These are phyloP conservation scores for Campoplex capitator DNA, from an alignment of 2,888 invertebrate genomes.

Conservation along the genomic window DNA sequence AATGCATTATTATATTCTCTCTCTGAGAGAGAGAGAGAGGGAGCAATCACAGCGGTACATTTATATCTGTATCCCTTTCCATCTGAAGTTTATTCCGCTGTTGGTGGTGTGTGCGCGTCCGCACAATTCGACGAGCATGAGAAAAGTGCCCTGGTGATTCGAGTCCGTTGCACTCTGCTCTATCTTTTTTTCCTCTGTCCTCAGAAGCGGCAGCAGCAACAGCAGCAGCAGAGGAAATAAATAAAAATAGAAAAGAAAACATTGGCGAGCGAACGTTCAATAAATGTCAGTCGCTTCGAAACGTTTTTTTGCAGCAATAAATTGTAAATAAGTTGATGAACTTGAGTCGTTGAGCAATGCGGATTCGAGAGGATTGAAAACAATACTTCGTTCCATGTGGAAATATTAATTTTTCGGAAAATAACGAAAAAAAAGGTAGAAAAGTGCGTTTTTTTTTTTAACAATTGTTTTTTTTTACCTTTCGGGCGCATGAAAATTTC, in stretches of 20 bases:
- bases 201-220: too few relatives aligned
- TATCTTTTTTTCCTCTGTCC: not conserved
- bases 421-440: not conserved
- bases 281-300: not conserved
- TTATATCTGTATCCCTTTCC: slow-evolving; percentile 1
- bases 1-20: slow-evolving; percentile 42
- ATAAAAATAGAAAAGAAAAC: not conserved
- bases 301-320: not conserved
- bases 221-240: too few relatives aligned
- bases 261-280: too few relatives aligned
- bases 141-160: slow-evolving; percentile 2
- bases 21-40: not conserved
- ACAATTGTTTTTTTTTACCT: not conserved
- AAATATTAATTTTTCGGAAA: not conserved
- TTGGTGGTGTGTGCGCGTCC: not conserved
- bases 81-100: not conserved
- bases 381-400: not conserved
- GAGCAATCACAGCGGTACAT: slow-evolving; percentile 40
- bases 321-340: not conserved
- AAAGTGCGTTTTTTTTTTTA: not conserved
- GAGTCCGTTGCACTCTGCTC: slow-evolving; percentile 32
- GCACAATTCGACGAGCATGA: slow-evolving; percentile 23
- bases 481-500: not conserved
- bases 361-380: not conserved
- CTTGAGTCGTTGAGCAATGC: not conserved